Evolutionary conservation across 2,888 invertebrate genomes (phyloP).

Genomic region (Arrhopalites spinosus): DNA sequence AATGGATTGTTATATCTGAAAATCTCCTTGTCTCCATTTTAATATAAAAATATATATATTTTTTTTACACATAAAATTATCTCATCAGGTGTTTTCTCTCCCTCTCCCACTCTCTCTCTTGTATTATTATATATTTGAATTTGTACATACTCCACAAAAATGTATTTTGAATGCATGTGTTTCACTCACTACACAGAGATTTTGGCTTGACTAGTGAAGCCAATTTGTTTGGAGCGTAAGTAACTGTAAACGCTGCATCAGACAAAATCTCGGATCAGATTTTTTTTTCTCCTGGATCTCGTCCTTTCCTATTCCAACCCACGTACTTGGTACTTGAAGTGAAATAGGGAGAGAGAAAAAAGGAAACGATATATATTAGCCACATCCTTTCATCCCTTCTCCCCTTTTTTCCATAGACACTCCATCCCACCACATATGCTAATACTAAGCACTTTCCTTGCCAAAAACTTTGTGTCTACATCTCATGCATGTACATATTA

Average conservation of each 20-base stretch:
- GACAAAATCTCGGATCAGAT: neutral
- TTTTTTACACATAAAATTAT: no score
- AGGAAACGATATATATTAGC: neutral
- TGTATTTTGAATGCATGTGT: neutral
- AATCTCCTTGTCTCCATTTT: no score
- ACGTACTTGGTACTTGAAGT: neutral
- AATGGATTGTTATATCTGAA: no score
- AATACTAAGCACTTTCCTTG: neutral
- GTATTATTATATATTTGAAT: no score
- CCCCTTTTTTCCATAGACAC: neutral
- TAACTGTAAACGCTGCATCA: neutral
- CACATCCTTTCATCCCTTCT: neutral
- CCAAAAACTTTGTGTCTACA: no score
- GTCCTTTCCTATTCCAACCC: neutral
- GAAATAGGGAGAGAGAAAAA: neutral
- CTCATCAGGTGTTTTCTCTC: no score
- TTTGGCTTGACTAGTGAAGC: constrained; percentile 6
- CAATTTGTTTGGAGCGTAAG: neutral
- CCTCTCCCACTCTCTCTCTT: no score
- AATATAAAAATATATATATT: no score
- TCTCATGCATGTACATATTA: neutral
- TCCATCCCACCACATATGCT: neutral
- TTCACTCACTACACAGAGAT: neutral
- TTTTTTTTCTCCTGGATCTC: neutral
- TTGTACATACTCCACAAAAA: neutral